phyloP scores from a whole-genome alignment of 1,140 invertebrate species.

The Nautilus pompilius region DNA sequence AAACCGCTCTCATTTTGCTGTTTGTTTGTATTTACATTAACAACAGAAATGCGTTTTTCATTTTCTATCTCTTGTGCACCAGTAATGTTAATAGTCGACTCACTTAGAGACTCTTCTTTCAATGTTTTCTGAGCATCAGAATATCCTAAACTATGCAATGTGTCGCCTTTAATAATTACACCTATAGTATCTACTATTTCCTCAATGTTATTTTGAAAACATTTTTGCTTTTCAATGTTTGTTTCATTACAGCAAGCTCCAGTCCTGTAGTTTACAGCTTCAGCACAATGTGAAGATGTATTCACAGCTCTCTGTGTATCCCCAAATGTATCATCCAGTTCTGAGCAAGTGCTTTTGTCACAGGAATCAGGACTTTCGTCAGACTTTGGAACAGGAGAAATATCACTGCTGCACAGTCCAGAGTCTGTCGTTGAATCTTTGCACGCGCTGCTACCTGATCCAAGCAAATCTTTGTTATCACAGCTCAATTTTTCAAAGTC shows the following conservation, averaged over 20 bases:
- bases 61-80: no score
- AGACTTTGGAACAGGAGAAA: constrained; percentile 27
- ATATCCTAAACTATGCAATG: background rate
- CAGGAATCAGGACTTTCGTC: constrained; percentile 8
- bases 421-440: constrained; percentile 31
- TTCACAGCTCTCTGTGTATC: background rate
- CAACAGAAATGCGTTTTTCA: background rate
- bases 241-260: background rate
- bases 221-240: background rate
- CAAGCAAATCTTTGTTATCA: background rate
- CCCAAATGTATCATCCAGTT: background rate
- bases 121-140: background rate
- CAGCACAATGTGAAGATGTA: background rate
- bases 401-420: constrained; percentile 33
- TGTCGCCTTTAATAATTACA: background rate
- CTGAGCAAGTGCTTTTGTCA: constrained; percentile 3
- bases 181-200: background rate
- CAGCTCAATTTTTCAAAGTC: constrained; percentile 4
- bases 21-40: background rate
- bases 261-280: background rate
- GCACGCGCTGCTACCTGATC: background rate
- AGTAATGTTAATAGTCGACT: background rate
- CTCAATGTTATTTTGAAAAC: background rate
- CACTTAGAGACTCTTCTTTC: background rate
- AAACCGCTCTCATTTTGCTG: background rate